Evolutionary conservation across 2,888 invertebrate species (phyloP).

Genomic region (Ecliptopera silaceata): DNA sequence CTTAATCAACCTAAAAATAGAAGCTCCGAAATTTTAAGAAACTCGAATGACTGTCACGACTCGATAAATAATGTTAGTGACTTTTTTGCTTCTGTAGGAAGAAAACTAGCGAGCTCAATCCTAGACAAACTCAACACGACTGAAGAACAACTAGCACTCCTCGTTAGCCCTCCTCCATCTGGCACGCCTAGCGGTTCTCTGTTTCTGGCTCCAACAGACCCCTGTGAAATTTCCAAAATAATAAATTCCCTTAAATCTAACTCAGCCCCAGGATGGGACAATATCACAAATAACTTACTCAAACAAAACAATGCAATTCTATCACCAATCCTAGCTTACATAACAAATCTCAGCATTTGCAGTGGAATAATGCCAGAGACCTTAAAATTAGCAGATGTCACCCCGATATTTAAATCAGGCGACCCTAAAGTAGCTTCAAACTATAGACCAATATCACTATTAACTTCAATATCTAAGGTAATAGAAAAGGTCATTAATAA

Average conservation of each 20-base stretch:
- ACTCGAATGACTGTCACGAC: not conserved
- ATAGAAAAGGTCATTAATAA: conserved; percentile 5
- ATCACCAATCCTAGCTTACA: not conserved
- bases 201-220: not conserved
- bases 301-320: not conserved
- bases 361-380: not conserved
- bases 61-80: not conserved
- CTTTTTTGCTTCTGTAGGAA: not conserved
- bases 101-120: not conserved
- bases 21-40: not conserved
- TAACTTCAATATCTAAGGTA: conserved; percentile 2
- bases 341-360: conserved; percentile 5
- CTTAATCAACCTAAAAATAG: not conserved
- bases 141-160: not conserved
- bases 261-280: conserved; percentile 6
- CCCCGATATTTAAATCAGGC: not conserved
- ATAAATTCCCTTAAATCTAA: conserved; percentile 5
- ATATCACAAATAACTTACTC: conserved; percentile 3
- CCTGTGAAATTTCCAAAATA: not conserved
- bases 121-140: not conserved
- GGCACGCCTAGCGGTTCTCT: not conserved
- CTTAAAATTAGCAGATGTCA: not conserved
- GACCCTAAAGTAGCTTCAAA: not conserved
- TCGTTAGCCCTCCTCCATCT: not conserved
- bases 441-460: not conserved